These are phyloP conservation scores for Steatornis caripensis DNA, from an alignment of 2,113 vertebrate genomes.

Conservation along the genomic window DNA sequence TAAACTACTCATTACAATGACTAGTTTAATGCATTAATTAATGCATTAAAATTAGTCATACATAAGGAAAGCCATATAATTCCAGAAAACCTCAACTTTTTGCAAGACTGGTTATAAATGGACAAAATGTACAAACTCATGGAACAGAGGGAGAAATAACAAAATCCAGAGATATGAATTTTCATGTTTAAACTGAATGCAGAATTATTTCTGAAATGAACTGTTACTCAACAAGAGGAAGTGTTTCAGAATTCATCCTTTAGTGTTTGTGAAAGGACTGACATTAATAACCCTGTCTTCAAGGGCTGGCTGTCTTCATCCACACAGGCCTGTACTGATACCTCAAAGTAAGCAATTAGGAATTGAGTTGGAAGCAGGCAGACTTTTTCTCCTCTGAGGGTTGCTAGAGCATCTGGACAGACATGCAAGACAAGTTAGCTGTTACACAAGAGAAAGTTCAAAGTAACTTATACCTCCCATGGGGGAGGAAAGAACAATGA, in stretches of 20 bases:
- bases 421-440: background rate
- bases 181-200: background rate
- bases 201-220: background rate
- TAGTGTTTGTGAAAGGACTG: background rate
- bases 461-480: background rate
- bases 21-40: too few relatives aligned
- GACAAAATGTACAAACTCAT: background rate
- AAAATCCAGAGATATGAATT: background rate
- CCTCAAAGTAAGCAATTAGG: background rate
- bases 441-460: background rate
- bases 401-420: slow-evolving; percentile 7
- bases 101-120: background rate
- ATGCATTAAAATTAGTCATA: background rate
- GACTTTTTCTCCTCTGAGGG: background rate
- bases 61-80: background rate
- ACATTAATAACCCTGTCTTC: background rate
- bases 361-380: background rate
- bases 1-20: background rate
- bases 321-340: background rate
- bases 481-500: background rate
- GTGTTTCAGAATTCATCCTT: background rate
- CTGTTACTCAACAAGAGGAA: background rate
- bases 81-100: background rate
- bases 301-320: background rate
- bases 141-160: background rate